Base-by-base conservation (phyloP, 2,113 vertebrate species). In the Sylvietta virens region DNA sequence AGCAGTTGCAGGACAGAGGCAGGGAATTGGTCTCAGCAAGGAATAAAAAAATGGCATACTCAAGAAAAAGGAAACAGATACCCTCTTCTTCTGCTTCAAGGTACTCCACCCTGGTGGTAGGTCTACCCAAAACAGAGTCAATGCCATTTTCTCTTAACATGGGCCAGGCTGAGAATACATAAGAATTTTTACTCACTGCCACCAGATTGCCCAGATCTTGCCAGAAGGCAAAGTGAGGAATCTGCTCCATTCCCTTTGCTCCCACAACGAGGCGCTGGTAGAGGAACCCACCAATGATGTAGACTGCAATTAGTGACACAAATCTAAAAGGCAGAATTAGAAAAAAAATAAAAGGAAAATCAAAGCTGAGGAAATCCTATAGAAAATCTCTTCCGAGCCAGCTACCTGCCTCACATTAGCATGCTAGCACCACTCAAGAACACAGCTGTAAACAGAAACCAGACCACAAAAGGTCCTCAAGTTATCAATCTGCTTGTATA, bases 191-290 rank as follows among this genome's bases (percentile, higher is more conserved):
- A 97, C 98, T 98, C 97, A 99, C 99, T 39, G 99, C 99, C 84
- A 99, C 92, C 76, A 99, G 96, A 95, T 99, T 99, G 86, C 99
- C 99, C 64, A 99, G 91, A 87, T 99, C 99, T 86, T 98, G 98
- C 99, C 99, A 99, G 96, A 99, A 99, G 86, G 98, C 97, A 67
- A 98, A 97, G 95, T 99, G 99, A 27, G 99, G 99, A 74, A 99
- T 99, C 72, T 99, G 99, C 60, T 99, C 99, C 98, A 99, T 98
- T 47, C 99, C 99, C 94, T 99, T 99, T 66, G 99, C 99, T 87
- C 99, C 99, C 27, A 99, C 98, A 20, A 99, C 89, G 37, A 99
- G 96, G 48, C 99, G 98, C 95, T 99, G 99, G 94, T 99, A 99
- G 21, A 99, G 97, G 97, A 99, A 99, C 30, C 99, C 99, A 66